Conservation (phyloP, 2,113 vertebrate genomes). For the Sarotherodon lohbergeri region DNA sequence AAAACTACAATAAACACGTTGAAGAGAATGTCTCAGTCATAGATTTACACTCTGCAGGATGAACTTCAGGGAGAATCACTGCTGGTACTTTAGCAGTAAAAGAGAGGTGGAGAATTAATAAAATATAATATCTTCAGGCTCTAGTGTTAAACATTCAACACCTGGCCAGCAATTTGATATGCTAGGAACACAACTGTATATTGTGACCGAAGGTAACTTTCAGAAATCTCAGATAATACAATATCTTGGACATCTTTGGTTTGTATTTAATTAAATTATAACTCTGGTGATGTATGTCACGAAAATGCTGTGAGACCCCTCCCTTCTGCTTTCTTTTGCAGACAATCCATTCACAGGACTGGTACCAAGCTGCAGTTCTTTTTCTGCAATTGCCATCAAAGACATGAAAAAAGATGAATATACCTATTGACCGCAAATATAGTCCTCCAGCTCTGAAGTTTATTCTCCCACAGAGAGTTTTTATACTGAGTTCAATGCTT, state of each 20-base stretch:
- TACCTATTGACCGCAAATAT: background rate
- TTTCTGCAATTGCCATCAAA: background rate
- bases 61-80: background rate
- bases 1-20: slow-evolving; percentile 8
- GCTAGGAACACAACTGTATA: background rate
- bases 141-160: background rate
- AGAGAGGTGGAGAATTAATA: background rate
- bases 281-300: background rate
- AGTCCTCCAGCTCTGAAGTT: background rate
- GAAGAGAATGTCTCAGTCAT: background rate
- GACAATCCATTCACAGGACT: background rate
- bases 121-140: background rate
- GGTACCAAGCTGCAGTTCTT: background rate
- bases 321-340: background rate
- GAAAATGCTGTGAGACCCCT: background rate
- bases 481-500: background rate
- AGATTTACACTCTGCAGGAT: background rate
- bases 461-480: background rate
- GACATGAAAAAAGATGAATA: background rate
- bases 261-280: background rate
- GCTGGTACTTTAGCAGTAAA: background rate
- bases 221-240: background rate
- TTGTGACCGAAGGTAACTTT: background rate
- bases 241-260: background rate
- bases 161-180: background rate